These are phyloP conservation scores for Therioaphis trifolii DNA, from an alignment of 2,888 invertebrate species.

Conservation along the genomic window DNA sequence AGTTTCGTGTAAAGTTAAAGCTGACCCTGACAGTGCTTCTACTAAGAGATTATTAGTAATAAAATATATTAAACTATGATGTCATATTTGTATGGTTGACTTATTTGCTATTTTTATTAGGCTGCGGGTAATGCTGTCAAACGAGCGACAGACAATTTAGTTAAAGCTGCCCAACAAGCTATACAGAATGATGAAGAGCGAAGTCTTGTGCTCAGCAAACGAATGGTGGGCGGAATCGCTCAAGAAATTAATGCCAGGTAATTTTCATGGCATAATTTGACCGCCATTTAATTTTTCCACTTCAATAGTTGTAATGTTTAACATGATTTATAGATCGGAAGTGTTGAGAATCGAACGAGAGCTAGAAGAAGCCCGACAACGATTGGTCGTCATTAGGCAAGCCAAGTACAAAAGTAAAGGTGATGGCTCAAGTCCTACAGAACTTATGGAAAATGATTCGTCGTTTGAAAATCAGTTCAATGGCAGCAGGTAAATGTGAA, in stretches of 20 bases:
- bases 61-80: neutral
- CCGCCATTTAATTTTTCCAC: neutral
- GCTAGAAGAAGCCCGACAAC: conserved; percentile 89
- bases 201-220: conserved; percentile 86
- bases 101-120: conserved; percentile 70
- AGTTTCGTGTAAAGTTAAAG: conserved; percentile 97
- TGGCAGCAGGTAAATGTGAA: conserved; percentile 32
- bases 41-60: conserved; percentile 82
- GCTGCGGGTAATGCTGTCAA: conserved; percentile 97
- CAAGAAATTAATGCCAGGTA: conserved; percentile 92
- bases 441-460: conserved; percentile 43
- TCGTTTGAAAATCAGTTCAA: conserved; percentile 53
- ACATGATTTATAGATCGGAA: conserved; percentile 74
- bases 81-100: neutral
- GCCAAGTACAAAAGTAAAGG: conserved; percentile 86
- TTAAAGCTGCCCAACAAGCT: conserved; percentile 92
- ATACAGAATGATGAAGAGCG: conserved; percentile 92
- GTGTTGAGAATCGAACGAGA: conserved; percentile 95
- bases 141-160: conserved; percentile 96
- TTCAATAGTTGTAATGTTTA: too few species aligned
- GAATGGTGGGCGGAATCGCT: conserved; percentile 95
- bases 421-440: conserved; percentile 69
- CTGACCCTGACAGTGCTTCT: conserved; percentile 93
- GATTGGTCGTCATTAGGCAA: conserved; percentile 90
- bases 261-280: conserved; percentile 65